These are phyloP conservation scores for Eueides isabella DNA, from an alignment of 1,140 invertebrate species.

Conservation along the genomic window DNA sequence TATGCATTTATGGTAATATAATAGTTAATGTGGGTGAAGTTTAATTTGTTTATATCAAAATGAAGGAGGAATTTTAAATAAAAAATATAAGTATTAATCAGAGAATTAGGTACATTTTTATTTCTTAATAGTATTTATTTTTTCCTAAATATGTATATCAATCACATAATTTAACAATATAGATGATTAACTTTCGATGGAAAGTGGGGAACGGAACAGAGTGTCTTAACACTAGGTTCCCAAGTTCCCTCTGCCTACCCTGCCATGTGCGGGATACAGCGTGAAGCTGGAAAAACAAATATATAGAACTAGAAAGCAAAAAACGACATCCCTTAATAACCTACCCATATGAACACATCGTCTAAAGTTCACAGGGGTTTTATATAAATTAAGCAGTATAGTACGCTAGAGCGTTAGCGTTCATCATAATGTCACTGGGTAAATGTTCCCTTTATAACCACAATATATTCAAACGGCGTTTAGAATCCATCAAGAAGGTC, in stretches of 20 bases:
- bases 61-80: background rate
- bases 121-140: no score
- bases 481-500: conserved; percentile 11
- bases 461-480: conserved; percentile 10
- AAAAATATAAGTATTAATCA: no score
- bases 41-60: background rate
- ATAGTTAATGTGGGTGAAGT: background rate
- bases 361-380: conserved; percentile 1
- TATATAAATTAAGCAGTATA: conserved; percentile 1
- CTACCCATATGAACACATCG: background rate
- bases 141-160: no score
- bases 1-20: background rate
- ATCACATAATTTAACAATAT: no score
- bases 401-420: background rate
- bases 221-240: no score
- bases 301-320: background rate
- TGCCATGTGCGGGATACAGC: no score
- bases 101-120: no score
- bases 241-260: no score
- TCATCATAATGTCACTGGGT: conserved; percentile 6
- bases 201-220: no score
- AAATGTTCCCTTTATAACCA: conserved; percentile 9
- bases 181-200: no score
- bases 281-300: no score
- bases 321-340: background rate